A percentile compares a stretch with the other conserved stretches of the same genome.
Conservation (phyloP, 2,113 vertebrate species). For the Coreoperca whiteheadi region DNA sequence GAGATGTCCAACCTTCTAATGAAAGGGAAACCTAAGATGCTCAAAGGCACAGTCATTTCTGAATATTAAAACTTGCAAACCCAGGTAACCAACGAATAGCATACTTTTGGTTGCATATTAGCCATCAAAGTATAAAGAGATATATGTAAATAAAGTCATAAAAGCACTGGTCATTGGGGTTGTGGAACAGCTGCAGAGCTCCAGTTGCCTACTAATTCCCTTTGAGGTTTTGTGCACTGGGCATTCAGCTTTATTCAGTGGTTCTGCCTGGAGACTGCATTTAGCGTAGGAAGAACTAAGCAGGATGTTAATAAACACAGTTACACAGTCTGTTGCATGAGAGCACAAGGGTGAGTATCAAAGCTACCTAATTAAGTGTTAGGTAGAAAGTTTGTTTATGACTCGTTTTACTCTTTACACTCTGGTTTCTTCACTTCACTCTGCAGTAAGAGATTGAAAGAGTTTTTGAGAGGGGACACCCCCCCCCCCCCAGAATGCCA, state of each 20-base stretch:
- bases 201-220: slow-evolving; percentile 32
- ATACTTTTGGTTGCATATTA: background rate
- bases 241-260: slow-evolving; percentile 32
- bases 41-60: background rate
- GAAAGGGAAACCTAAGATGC: background rate
- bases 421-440: background rate
- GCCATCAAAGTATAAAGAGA: background rate
- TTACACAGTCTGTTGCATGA: background rate
- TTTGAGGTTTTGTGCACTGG: slow-evolving; percentile 20
- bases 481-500: slow-evolving; percentile 65
- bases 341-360: background rate
- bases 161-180: background rate
- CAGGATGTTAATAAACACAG: slow-evolving; percentile 15
- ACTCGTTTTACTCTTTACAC: slow-evolving; percentile 1
- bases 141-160: background rate
- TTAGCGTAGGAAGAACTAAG: slow-evolving; percentile 16
- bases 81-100: background rate
- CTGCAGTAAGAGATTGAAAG: background rate
- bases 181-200: slow-evolving; percentile 41
- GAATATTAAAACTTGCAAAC: background rate
- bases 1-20: background rate
- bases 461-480: slow-evolving; percentile 25
- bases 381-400: slow-evolving; percentile 5
- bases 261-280: slow-evolving; percentile 33
- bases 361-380: background rate